Conservation (phyloP, 2,113 vertebrate species). For the Rousettus leschenaultii region DNA sequence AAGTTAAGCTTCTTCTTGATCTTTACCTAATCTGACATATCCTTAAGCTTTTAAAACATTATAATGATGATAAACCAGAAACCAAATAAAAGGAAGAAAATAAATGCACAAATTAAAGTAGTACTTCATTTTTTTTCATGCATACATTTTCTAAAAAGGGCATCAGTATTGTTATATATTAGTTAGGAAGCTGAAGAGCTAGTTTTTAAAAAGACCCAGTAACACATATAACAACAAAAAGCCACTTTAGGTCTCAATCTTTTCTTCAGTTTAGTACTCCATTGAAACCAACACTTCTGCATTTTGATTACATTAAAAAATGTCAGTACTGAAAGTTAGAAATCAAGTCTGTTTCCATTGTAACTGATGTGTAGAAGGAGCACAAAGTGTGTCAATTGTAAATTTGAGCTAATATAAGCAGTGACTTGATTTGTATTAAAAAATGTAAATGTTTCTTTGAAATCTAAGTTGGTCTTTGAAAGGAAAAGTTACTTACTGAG, state of each 20-base stretch:
- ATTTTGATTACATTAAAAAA: slow-evolving; percentile 1
- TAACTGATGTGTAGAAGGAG: neutral
- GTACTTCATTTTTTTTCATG: neutral
- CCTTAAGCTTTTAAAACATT: neutral
- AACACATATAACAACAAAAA: neutral
- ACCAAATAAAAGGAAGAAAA: slow-evolving; percentile 8
- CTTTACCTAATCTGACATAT: neutral
- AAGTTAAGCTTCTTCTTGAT: neutral
- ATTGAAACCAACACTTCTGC: neutral
- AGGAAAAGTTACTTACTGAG: slow-evolving; percentile 32
- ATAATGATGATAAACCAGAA: neutral
- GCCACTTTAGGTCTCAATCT: neutral
- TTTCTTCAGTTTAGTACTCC: neutral
- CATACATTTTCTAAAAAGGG: neutral
- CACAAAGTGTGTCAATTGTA: neutral
- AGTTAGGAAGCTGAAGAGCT: neutral
- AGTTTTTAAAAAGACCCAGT: neutral
- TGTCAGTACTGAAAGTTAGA: slow-evolving; percentile 1
- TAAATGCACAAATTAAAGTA: neutral
- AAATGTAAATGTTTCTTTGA: slow-evolving; percentile 68
- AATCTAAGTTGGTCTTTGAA: slow-evolving; percentile 45
- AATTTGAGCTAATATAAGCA: slow-evolving; percentile 56
- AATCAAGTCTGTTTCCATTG: slow-evolving; percentile 16
- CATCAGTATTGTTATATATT: neutral
- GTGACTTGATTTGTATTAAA: slow-evolving; percentile 62